Evolutionary conservation across 2,113 vertebrate species (phyloP).

Genomic region (Cheilinus undulatus): DNA sequence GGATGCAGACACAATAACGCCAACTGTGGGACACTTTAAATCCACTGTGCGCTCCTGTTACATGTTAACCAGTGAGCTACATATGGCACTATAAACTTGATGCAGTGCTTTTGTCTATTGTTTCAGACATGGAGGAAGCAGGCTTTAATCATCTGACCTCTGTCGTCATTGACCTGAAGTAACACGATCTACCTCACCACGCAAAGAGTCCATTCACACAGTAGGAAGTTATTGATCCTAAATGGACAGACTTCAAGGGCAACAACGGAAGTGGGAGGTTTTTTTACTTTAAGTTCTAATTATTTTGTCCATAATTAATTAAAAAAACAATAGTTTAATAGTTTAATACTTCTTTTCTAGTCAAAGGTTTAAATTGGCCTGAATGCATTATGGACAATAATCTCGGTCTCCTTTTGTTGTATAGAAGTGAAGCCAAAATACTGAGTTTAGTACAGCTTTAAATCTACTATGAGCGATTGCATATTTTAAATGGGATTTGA

Average conservation of each 20-base stretch:
- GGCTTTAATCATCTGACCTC: constrained; percentile 7
- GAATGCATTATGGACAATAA: too few species aligned
- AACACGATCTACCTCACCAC: constrained; percentile 30
- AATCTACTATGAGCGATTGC: too few species aligned
- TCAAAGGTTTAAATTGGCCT: too few species aligned
- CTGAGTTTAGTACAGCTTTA: too few species aligned
- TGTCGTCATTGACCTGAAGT: constrained; percentile 47
- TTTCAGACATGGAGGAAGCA: neutral
- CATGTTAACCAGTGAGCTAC: constrained; percentile 3
- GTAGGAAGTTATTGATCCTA: constrained; percentile 43
- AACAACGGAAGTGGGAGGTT: neutral
- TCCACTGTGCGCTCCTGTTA: neutral
- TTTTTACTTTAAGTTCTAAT: neutral
- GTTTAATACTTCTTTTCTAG: too few species aligned
- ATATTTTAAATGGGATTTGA: too few species aligned
- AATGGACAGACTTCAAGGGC: constrained; percentile 26
- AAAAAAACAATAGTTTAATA: too few species aligned
- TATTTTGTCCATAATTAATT: neutral
- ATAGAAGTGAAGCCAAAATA: too few species aligned
- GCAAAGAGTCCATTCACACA: constrained; percentile 25
- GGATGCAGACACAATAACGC: constrained; percentile 36
- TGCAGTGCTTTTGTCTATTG: constrained; percentile 18
- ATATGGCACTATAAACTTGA: constrained; percentile 24
- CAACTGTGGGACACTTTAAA: constrained; percentile 41
- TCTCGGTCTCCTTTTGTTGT: too few species aligned